A percentile compares a stretch with the other conserved stretches of the same genome.
phyloP scores from a whole-genome alignment of 2,113 vertebrate genomes.

The Protobothrops mucrosquamatus region DNA sequence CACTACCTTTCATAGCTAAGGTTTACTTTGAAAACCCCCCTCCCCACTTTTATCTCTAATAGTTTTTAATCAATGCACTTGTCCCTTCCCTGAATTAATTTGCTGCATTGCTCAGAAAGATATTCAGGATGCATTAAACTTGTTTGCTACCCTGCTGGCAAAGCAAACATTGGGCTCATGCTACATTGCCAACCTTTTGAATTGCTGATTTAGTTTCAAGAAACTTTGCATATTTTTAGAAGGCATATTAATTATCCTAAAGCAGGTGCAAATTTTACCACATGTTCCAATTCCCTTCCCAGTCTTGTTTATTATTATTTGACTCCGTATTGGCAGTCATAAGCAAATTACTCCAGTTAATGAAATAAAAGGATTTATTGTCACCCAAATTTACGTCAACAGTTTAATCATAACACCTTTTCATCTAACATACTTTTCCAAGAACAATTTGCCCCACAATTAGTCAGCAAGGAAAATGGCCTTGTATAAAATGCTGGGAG shows the following conservation, averaged over 20 bases:
- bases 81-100: not conserved
- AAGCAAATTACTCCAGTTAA: conserved; percentile 71
- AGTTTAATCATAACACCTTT: conserved; percentile 77
- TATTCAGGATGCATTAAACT: not conserved
- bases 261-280: conserved; percentile 69
- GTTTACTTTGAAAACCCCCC: not conserved
- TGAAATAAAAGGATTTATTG: conserved; percentile 73
- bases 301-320: conserved; percentile 67
- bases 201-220: conserved; percentile 38
- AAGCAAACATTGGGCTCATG: not conserved
- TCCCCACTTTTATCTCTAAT: not conserved
- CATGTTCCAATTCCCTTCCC: not conserved
- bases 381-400: conserved; percentile 71
- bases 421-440: conserved; percentile 71
- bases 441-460: conserved; percentile 75
- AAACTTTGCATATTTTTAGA: conserved; percentile 53
- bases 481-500: conserved; percentile 70
- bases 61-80: not conserved
- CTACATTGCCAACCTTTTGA: conserved; percentile 28
- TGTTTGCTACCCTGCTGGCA: conserved; percentile 6
- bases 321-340: conserved; percentile 62
- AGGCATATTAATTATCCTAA: conserved; percentile 68
- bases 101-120: not conserved
- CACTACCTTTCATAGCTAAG: not conserved
- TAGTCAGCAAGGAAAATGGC: conserved; percentile 77